These are phyloP conservation scores for Drosophila melanogaster DNA, from an alignment of 1,140 invertebrate species.

Conservation along the genomic window DNA sequence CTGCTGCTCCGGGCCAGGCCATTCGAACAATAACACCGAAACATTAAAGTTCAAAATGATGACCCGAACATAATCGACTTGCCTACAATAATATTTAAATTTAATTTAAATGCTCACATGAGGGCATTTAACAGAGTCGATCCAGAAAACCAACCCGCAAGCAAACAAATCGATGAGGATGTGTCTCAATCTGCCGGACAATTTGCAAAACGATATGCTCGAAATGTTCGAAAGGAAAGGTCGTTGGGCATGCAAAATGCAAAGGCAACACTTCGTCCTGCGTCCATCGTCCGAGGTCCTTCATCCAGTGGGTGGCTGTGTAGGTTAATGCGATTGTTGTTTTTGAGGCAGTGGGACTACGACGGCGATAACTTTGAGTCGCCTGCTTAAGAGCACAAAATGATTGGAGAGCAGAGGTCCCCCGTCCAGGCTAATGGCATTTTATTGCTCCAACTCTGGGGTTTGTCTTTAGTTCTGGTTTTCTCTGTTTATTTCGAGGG, in stretches of 20 bases:
- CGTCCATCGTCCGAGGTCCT: constrained; percentile 5
- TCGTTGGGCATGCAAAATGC: constrained; percentile 59
- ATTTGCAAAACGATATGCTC: constrained; percentile 66
- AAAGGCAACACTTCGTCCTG: constrained; percentile 49
- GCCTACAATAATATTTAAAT: constrained; percentile 84
- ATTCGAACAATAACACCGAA: constrained; percentile 72
- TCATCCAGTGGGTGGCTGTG: constrained; percentile 9
- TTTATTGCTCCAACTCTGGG: constrained; percentile 37
- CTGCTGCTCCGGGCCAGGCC: neutral
- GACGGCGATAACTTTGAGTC: constrained; percentile 67
- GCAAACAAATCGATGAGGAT: constrained; percentile 72
- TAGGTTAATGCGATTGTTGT: constrained; percentile 64
- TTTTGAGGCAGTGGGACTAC: constrained; percentile 55
- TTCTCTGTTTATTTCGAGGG: constrained; percentile 28
- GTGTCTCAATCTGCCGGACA: constrained; percentile 68
- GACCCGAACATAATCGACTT: constrained; percentile 80
- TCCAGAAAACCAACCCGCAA: constrained; percentile 18
- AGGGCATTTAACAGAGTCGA: constrained; percentile 56
- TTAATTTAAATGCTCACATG: constrained; percentile 84
- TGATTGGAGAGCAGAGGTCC: constrained; percentile 54
- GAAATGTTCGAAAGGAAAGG: constrained; percentile 35
- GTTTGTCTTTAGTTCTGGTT: constrained; percentile 15
- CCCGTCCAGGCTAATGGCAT: constrained; percentile 58
- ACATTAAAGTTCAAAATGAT: constrained; percentile 78
- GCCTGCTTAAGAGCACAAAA: constrained; percentile 73